phyloP scores from a whole-genome alignment of 2,797 vertebrate species.

The Pyrocephalus nanus region DNA sequence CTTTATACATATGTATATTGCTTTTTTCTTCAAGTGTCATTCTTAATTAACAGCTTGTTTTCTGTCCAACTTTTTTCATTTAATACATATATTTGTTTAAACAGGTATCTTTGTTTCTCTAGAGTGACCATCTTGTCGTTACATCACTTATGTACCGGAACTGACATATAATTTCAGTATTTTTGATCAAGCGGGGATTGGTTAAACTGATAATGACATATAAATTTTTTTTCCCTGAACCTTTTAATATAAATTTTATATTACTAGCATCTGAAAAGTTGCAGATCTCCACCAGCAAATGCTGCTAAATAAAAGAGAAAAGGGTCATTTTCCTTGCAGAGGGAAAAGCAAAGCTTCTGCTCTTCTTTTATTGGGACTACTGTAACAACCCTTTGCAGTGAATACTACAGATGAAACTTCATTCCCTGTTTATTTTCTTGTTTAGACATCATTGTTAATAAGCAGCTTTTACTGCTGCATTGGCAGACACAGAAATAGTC shows the following conservation, averaged over 20 bases:
- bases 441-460: conserved; percentile 32
- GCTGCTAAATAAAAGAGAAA: background rate
- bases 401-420: background rate
- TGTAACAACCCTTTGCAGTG: background rate
- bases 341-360: background rate
- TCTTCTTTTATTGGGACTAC: background rate
- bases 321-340: background rate
- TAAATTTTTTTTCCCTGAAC: background rate
- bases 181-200: background rate
- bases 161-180: background rate
- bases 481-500: conserved; percentile 32
- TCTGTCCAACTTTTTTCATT: background rate
- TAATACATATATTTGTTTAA: background rate
- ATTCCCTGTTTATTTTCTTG: background rate
- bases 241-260: background rate
- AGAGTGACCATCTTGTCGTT: background rate
- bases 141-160: background rate
- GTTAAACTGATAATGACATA: background rate
- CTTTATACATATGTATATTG: background rate
- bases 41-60: background rate
- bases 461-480: conserved; percentile 35
- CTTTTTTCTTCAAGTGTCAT: background rate
- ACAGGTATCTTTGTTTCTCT: background rate
- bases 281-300: background rate
- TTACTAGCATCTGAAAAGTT: background rate